phyloP scores from a whole-genome alignment of 2,113 vertebrate genomes.

The Glaucomys volans region DNA sequence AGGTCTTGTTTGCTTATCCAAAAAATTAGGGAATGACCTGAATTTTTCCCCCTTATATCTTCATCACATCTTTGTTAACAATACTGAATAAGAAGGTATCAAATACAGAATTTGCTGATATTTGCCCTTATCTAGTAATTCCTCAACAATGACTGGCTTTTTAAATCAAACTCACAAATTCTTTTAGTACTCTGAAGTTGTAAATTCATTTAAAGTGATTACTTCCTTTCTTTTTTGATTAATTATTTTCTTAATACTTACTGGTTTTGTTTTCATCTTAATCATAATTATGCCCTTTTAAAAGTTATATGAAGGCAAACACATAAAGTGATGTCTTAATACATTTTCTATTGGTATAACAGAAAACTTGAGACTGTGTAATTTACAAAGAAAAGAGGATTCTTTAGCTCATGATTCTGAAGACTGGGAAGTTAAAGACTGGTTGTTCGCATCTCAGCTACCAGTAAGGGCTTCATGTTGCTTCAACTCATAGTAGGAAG shows the following conservation, averaged over 20 bases:
- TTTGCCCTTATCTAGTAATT: not conserved
- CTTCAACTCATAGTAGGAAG: not conserved
- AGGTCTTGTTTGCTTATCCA: not conserved
- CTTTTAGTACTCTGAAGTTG: not conserved
- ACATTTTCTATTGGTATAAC: not conserved
- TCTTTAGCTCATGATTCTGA: not conserved
- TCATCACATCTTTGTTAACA: not conserved
- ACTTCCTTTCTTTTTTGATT: not conserved
- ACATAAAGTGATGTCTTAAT: not conserved
- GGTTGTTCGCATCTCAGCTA: not conserved
- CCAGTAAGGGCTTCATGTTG: no score
- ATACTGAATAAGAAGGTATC: not conserved
- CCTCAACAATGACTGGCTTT: not conserved
- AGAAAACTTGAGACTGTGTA: not conserved
- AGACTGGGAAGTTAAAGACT: not conserved
- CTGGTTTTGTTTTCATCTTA: conserved; percentile 32
- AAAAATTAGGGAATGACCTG: not conserved
- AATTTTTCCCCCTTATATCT: not conserved
- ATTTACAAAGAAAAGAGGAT: not conserved
- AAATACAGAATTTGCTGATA: not conserved
- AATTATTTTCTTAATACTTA: not conserved
- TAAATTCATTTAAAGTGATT: conserved; percentile 15
- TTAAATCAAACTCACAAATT: not conserved
- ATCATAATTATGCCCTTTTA: not conserved
- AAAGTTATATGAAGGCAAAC: not conserved